Conservation (phyloP, 2,113 vertebrate species). For the Hepsetus odoe region DNA sequence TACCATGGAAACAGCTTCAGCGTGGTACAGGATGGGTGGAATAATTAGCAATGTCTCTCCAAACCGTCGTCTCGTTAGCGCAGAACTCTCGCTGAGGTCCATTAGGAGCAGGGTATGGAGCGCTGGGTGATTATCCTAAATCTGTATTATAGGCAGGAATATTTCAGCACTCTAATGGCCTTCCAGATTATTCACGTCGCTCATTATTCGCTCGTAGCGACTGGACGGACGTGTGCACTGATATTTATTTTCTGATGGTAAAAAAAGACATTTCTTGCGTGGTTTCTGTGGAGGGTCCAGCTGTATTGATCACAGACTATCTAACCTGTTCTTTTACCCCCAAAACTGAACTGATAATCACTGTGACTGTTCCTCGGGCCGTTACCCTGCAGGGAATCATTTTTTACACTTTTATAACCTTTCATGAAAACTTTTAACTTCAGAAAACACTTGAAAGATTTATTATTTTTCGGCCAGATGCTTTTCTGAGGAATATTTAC, state of each 20-base stretch:
- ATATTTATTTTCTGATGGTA: neutral
- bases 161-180: neutral
- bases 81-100: slow-evolving; percentile 10
- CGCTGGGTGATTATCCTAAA: neutral
- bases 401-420: neutral
- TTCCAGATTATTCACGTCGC: neutral
- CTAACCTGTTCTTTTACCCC: too few species aligned
- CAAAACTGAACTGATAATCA: too few species aligned
- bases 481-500: slow-evolving; percentile 65
- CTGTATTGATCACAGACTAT: neutral
- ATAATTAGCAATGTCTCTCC: slow-evolving; percentile 82
- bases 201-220: neutral
- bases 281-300: neutral
- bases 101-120: slow-evolving; percentile 14
- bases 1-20: slow-evolving; percentile 91
- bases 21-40: slow-evolving; percentile 86
- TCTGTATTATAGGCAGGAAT: neutral
- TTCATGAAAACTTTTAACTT: neutral
- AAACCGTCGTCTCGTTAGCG: slow-evolving; percentile 74
- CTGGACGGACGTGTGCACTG: neutral
- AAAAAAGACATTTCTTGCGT: too few species aligned
- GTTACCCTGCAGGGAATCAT: too few species aligned
- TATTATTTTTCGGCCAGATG: neutral
- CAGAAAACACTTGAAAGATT: neutral
- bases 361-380: too few species aligned